Evolutionary conservation across 2,797 vertebrate genomes (phyloP).

Genomic region (Benthosema pterotum): DNA sequence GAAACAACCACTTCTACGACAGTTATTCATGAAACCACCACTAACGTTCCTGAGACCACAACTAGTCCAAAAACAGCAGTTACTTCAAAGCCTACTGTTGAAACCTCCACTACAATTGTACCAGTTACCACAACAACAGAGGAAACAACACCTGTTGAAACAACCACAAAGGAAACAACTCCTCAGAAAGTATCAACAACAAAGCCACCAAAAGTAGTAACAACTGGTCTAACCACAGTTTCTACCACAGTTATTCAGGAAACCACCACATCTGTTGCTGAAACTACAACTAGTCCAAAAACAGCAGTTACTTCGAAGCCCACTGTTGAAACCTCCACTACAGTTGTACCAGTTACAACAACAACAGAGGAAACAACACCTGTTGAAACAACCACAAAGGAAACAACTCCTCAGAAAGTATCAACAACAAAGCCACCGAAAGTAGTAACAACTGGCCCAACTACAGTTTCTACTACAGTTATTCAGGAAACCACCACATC

Average conservation of each 20-base stretch:
- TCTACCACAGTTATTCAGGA: too few relatives aligned
- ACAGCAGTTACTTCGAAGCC: too few relatives aligned
- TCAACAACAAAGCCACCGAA: slow-evolving; percentile 7
- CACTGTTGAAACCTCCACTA: too few relatives aligned
- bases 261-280: too few relatives aligned
- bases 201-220: not conserved
- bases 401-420: not conserved
- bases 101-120: not conserved
- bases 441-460: not conserved
- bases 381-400: not conserved
- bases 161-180: slow-evolving; percentile 3
- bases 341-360: slow-evolving; percentile 1
- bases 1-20: slow-evolving; percentile 8
- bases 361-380: slow-evolving; percentile 7
- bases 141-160: not conserved
- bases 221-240: not conserved
- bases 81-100: too few relatives aligned
- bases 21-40: slow-evolving; percentile 12
- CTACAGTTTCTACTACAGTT: slow-evolving; percentile 3
- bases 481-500: not conserved
- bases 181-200: slow-evolving; percentile 8
- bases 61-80: too few relatives aligned
- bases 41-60: not conserved
- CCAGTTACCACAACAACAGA: not conserved
- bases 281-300: too few relatives aligned